phyloP scores from a whole-genome alignment of 2,888 invertebrate genomes.

The Podotricha telesiphe region DNA sequence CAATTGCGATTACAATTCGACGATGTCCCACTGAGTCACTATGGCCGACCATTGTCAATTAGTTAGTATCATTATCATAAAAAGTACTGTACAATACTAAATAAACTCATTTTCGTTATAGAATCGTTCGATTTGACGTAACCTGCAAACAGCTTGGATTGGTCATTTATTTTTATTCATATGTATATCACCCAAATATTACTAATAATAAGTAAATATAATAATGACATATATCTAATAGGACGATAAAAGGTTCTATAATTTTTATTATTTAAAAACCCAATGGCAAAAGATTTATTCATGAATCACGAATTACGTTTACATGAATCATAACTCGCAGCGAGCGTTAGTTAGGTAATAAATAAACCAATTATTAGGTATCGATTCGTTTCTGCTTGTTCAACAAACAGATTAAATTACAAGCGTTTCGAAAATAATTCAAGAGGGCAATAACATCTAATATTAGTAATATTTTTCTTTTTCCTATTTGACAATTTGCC shows the following conservation, averaged over 20 bases:
- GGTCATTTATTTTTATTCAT: background rate
- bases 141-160: too few relatives aligned
- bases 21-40: too few relatives aligned
- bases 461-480: too few relatives aligned
- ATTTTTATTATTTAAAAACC: background rate
- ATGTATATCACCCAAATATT: background rate
- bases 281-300: background rate
- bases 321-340: conserved; percentile 14
- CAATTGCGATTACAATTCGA: too few relatives aligned
- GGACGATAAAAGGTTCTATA: background rate
- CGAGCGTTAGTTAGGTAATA: conserved; percentile 21
- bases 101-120: background rate
- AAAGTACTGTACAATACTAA: background rate
- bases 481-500: too few relatives aligned
- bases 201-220: background rate
- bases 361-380: conserved; percentile 23
- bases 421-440: background rate
- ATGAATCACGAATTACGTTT: conserved; percentile 15
- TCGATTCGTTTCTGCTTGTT: conserved; percentile 14
- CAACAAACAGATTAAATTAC: background rate
- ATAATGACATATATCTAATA: background rate
- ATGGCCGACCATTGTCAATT: too few relatives aligned
- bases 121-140: conserved; percentile 7
- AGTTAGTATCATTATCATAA: too few relatives aligned
- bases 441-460: too few relatives aligned